phyloP scores from a whole-genome alignment of 2,888 invertebrate genomes.

The Aleiodes leptofemur region DNA sequence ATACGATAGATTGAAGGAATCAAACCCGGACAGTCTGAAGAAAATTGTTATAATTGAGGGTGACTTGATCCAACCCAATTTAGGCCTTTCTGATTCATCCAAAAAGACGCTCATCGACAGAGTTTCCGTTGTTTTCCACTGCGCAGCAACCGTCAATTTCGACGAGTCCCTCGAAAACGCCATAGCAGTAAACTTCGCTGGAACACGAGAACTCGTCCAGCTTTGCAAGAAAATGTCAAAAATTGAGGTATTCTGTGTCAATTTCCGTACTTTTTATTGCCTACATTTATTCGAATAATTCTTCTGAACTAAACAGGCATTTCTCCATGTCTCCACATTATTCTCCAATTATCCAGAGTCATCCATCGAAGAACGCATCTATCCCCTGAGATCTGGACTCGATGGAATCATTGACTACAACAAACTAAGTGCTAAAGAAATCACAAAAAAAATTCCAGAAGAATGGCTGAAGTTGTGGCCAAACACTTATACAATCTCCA shows the following conservation, averaged over 20 bases:
- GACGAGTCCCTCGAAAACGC: not conserved
- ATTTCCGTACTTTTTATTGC: not conserved
- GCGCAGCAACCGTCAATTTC: not conserved
- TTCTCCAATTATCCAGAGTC: too few species aligned
- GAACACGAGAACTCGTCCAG: not conserved
- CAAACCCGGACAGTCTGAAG: not conserved
- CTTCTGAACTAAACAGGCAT: too few species aligned
- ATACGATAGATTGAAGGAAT: not conserved
- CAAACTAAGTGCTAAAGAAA: too few species aligned
- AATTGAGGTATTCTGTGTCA: not conserved
- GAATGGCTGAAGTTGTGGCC: not conserved
- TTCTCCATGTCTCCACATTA: too few species aligned
- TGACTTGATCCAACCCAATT: not conserved
- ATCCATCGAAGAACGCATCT: too few species aligned
- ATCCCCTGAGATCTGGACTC: too few species aligned
- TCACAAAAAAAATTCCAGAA: too few species aligned
- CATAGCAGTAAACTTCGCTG: not conserved
- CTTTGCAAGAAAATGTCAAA: not conserved
- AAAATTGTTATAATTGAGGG: conserved; percentile 3
- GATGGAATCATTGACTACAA: too few species aligned
- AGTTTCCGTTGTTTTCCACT: conserved; percentile 7
- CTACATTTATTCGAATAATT: too few species aligned
- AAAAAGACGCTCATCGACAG: not conserved
- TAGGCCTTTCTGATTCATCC: not conserved
- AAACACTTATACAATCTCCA: not conserved